These are phyloP conservation scores for Drosophila prosaltans DNA, from an alignment of 1,140 invertebrate species.

Conservation along the genomic window DNA sequence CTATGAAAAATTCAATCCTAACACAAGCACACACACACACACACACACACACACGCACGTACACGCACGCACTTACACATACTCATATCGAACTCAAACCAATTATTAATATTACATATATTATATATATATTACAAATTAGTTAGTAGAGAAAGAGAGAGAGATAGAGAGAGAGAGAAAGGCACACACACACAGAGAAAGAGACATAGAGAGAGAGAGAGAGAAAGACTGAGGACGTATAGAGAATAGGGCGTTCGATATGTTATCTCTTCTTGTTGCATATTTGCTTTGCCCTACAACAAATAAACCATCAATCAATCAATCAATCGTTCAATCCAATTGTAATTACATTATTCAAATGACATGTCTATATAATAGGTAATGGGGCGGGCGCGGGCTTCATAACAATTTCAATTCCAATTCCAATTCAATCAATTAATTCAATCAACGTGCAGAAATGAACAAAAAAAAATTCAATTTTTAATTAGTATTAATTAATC, in stretches of 20 bases:
- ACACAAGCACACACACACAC: slow-evolving; percentile 6
- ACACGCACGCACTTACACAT: slow-evolving; percentile 7
- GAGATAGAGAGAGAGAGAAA: slow-evolving; percentile 23
- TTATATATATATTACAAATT: not conserved
- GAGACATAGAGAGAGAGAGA: slow-evolving; percentile 21
- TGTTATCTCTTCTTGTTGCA: slow-evolving; percentile 31
- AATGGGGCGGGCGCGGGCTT: slow-evolving; percentile 3
- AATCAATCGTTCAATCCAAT: slow-evolving; percentile 49
- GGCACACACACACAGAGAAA: slow-evolving; percentile 8
- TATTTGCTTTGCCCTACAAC: slow-evolving; percentile 7
- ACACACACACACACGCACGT: slow-evolving; percentile 4
- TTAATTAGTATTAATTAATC: slow-evolving; percentile 6
- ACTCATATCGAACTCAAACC: slow-evolving; percentile 5
- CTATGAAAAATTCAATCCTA: slow-evolving; percentile 5
- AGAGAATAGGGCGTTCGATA: slow-evolving; percentile 27
- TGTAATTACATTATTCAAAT: slow-evolving; percentile 19
- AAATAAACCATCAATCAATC: slow-evolving; percentile 26
- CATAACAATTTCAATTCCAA: not conserved
- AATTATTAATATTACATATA: not conserved
- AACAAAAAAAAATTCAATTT: slow-evolving; percentile 20
- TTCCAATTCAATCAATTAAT: slow-evolving; percentile 26
- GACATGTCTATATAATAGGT: not conserved
- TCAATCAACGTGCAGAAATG: slow-evolving; percentile 46
- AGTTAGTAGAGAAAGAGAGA: slow-evolving; percentile 25
- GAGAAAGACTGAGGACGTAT: slow-evolving; percentile 16